phyloP scores from a whole-genome alignment of 1,140 invertebrate genomes.

The Ganaspis sp. region DNA sequence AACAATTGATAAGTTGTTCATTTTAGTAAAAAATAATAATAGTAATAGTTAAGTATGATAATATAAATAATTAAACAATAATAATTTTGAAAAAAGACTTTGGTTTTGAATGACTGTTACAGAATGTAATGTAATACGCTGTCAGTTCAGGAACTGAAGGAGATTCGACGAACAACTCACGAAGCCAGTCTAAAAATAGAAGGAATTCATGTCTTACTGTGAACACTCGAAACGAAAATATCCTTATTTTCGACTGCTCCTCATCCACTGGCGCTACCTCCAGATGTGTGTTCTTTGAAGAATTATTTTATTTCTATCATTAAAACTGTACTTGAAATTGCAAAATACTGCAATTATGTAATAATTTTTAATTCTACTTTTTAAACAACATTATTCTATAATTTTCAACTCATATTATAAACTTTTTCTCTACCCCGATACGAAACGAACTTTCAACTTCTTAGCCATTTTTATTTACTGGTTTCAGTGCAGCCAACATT shows the following conservation, averaged over 20 bases:
- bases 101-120: not conserved
- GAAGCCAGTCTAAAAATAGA: constrained; percentile 28
- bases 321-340: not conserved
- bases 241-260: constrained; percentile 27
- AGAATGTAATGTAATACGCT: constrained; percentile 21
- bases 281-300: not conserved
- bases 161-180: constrained; percentile 27
- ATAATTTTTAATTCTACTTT: not conserved
- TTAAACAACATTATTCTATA: not conserved
- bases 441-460: constrained; percentile 1
- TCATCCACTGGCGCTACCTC: constrained; percentile 12
- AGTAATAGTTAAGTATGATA: not conserved
- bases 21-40: not conserved
- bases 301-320: constrained; percentile 7
- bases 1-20: not conserved
- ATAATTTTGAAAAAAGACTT: not conserved
- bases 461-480: constrained; percentile 20
- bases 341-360: not conserved
- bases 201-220: constrained; percentile 31
- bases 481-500: not conserved
- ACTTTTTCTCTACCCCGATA: not conserved
- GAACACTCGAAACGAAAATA: constrained; percentile 25
- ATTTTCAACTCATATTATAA: constrained; percentile 1
- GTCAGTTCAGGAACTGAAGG: constrained; percentile 26
- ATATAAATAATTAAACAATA: not conserved